A percentile compares a stretch with the other conserved stretches of the same genome.
Evolutionary conservation across 2,797 vertebrate species (phyloP).

Genomic region (Cryptoprocta ferox): DNA sequence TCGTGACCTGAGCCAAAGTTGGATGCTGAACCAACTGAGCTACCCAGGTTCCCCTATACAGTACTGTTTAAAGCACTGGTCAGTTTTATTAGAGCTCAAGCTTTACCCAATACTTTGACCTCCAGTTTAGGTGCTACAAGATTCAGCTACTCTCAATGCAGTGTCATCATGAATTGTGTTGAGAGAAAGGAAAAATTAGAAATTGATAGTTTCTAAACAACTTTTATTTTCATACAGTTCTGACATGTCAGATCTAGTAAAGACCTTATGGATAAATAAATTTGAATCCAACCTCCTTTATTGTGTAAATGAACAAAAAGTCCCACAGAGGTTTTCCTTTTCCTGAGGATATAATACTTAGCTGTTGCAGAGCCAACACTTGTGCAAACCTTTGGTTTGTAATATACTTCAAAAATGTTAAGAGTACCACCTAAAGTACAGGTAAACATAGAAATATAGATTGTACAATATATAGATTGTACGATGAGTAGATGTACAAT

Average conservation of each 20-base stretch:
- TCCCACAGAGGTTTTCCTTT: not conserved
- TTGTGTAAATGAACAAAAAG: not conserved
- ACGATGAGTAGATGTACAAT: not conserved
- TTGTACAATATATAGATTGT: not conserved
- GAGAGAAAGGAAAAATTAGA: not conserved
- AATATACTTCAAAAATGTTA: conserved; percentile 36
- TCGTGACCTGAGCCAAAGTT: too few species aligned
- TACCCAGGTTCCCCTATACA: not conserved
- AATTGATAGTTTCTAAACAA: conserved; percentile 12
- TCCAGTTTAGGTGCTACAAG: not conserved
- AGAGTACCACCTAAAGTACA: not conserved
- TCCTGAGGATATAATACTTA: not conserved
- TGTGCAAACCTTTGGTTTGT: not conserved
- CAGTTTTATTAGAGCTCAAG: conserved; percentile 1
- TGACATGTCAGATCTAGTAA: not conserved
- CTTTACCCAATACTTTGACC: not conserved
- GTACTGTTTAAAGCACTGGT: not conserved
- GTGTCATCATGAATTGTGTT: not conserved
- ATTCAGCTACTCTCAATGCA: not conserved
- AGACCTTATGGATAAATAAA: not conserved
- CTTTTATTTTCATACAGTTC: conserved; percentile 33
- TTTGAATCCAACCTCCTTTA: conserved; percentile 1
- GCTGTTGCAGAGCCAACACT: not conserved
- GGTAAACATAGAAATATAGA: not conserved
- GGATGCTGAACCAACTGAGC: too few species aligned